A percentile compares a stretch with the other conserved stretches of the same genome.
phyloP scores from a whole-genome alignment of 37 sponge, comb jelly and placozoan genomes.

The Tethya wilhelma region DNA sequence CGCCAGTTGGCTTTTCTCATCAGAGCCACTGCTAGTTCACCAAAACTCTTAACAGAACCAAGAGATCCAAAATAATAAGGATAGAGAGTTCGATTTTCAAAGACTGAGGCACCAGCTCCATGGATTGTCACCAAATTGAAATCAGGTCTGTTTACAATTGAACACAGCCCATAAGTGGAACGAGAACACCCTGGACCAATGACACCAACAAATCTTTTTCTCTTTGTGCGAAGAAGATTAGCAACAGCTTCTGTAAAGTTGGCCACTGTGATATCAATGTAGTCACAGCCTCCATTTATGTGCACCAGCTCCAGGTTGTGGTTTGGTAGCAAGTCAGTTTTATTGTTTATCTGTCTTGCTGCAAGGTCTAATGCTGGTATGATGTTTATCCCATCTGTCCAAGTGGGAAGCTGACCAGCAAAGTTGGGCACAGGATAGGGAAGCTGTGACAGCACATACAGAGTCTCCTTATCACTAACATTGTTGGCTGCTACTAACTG shows the following conservation, averaged over 20 bases:
- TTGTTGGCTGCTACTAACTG: too few relatives aligned
- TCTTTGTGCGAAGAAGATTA: background rate
- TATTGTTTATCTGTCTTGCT: constrained; percentile 18
- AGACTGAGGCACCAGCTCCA: constrained; percentile 4
- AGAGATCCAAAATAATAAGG: constrained; percentile 11
- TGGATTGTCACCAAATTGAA: constrained; percentile 21
- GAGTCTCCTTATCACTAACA: background rate
- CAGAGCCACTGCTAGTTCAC: background rate
- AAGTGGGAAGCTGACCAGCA: too few relatives aligned
- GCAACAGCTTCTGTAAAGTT: constrained; percentile 1
- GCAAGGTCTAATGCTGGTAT: constrained; percentile 29
- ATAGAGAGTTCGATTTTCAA: constrained; percentile 6
- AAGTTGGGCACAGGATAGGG: constrained; percentile 15
- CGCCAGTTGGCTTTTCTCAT: constrained; percentile 10
- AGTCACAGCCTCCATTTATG: constrained; percentile 29
- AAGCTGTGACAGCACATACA: background rate
- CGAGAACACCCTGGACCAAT: constrained; percentile 47
- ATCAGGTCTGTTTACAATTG: constrained; percentile 5
- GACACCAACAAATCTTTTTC: constrained; percentile 1
- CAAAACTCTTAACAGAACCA: constrained; percentile 15
- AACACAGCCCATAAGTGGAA: constrained; percentile 5
- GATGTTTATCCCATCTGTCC: constrained; percentile 14
- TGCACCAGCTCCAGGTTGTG: constrained; percentile 29
- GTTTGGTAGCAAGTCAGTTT: background rate
- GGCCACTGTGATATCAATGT: background rate